These are phyloP conservation scores for zebrafish (Danio rerio) DNA, from an alignment of 2,113 vertebrate species.

Conservation along the genomic window GRCz12tu NC_133179.1:6051501-6052000, in stretches of 20 bases:
- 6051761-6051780: constrained; percentile 11
- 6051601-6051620: constrained; percentile 50
- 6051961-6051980: constrained; percentile 13
- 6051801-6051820: constrained; percentile 11
- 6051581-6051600: constrained; percentile 62
- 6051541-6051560: constrained; percentile 11
- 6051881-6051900: constrained; percentile 63
- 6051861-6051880: constrained; percentile 37
- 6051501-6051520: constrained; percentile 32
- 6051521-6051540: constrained; percentile 37
- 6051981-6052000: neutral
- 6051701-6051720: constrained; percentile 23
- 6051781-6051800: constrained; percentile 11
- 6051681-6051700: constrained; percentile 64
- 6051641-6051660: constrained; percentile 54
- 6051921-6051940: constrained; percentile 46
- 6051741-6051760: constrained; percentile 30
- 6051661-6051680: constrained; percentile 61
- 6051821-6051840: constrained; percentile 1
- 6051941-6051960: constrained; percentile 7
- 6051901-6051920: constrained; percentile 71
- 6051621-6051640: constrained; percentile 62
- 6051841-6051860: constrained; percentile 12
- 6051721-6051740: neutral
- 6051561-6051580: constrained; percentile 29